Base-by-base conservation (phyloP, 2,797 vertebrate species). In the Sparidentex hasta region DNA sequence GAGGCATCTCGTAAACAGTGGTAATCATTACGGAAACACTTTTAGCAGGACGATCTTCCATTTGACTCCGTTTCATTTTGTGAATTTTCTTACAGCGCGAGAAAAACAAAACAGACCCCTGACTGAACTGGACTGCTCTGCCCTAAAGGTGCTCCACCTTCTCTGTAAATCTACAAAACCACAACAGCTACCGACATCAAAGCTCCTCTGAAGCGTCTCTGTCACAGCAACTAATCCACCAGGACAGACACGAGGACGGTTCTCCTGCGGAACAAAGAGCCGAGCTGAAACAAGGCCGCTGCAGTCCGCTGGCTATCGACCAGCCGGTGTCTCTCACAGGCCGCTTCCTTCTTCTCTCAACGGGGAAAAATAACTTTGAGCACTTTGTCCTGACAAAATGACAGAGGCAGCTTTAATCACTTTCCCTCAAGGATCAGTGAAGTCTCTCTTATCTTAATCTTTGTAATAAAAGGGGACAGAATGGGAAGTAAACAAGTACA, bases 381-480 rank as follows among this genome's bases (percentile, higher is more conserved):
- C 78, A 14, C 43, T 72, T 71, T 18, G 78, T 74, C 66, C 76
- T 81, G 87, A 88, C 77, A 59, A 71, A 75, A 74, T 48, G 81
- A 83, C 81, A 69, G 76, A 76, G 25, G 76, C 41, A 5, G 66
- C 76, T 88, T 84, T 88, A 61, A 88, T 91, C 78, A 79, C 21
- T 59, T 82, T 83, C 44, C 66, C 74, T 88, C 47, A 46, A 82
- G 74, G 74, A 61, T 87, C 74, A 81, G 78, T 62, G 76, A 63
- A 54, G 78, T 62, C 73, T 79, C 57, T 84, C 74, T 78, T 13
- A 73, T 84, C 87, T 82, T 21, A 1, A 44, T 78, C 71, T 67
- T 33, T 2, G 41, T 44, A 38, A 54, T 17, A 5, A 52, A 16
- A 47, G 41, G 12, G 17, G 61, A 73, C 29, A 8, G 44, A 56